Base-by-base conservation (phyloP, 2,888 invertebrate species). In the Mythimna ferrago region DNA sequence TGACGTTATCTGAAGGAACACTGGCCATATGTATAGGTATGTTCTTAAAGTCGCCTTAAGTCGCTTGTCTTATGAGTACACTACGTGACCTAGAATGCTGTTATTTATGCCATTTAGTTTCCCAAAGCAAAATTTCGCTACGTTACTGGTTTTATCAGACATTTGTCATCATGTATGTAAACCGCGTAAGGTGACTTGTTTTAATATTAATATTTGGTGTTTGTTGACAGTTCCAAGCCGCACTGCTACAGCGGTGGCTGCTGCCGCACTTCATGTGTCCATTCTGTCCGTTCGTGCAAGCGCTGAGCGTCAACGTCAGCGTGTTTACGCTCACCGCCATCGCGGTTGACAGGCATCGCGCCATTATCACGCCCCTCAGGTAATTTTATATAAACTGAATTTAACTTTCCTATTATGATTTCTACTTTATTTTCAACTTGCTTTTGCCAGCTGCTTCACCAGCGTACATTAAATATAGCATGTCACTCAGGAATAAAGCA, bases 261-360 rank as follows among this genome's bases (percentile, higher is more conserved):
- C 96, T 99, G 63, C 98, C 99, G 0, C 96, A 97, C 89, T 98
- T 98, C 91, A 98, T 99, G 98, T 99, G 99, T 91, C 97, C 98
- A 0, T 98, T 99, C 91, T 98, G 98, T 84, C 98, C 99, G 0
- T 99, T 98, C 93, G 98, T 98, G 14, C 98, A 98, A 94, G 97
- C 98, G 0, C 95, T 99, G 21, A 98, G 98, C 82, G 98, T 99
- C 2, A 98, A 98, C 89, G 98, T 99, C n/a, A 98, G 98, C 85
- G 98, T 99, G 51, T 98, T 98, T 90, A 99, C 99, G 0, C 94
- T 99, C 32, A 98, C 98, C 16, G 98, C 98, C 67, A 98, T 99
- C 74, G 98, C 99, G 0, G 97, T 98, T 71, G 99, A 99, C 94
- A 97, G 99, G 38, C 98, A 98, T 92, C 97, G 98, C 61, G 98